These are phyloP conservation scores for Panagrolaimus sp. DNA, from an alignment of 1,140 invertebrate genomes.

Conservation along the genomic window DNA sequence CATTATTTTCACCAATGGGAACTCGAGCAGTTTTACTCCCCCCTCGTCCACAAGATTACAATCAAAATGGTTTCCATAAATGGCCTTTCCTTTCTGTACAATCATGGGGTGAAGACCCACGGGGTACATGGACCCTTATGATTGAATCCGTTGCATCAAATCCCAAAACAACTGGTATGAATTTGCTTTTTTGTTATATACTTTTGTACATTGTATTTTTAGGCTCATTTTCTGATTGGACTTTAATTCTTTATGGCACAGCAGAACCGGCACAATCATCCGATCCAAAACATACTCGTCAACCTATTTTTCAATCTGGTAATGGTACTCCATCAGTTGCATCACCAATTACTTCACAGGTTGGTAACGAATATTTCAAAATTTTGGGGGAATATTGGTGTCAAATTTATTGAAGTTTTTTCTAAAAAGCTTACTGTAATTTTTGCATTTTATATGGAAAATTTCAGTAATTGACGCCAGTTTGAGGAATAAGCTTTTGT, in stretches of 20 bases:
- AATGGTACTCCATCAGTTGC: constrained; percentile 10
- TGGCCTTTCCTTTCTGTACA: constrained; percentile 86
- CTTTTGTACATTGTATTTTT: constrained; percentile 50
- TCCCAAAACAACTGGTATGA: constrained; percentile 41
- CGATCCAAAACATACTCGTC: constrained; percentile 38
- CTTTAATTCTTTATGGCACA: constrained; percentile 53
- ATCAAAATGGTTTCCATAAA: constrained; percentile 69
- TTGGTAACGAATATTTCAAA: constrained; percentile 12
- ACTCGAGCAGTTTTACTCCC: constrained; percentile 53
- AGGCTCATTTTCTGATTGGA: constrained; percentile 57
- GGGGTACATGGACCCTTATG: constrained; percentile 69
- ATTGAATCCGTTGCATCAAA: constrained; percentile 57
- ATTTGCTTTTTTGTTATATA: constrained; percentile 50
- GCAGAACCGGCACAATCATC: constrained; percentile 51
- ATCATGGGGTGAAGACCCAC: constrained; percentile 79
- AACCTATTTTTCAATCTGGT: constrained; percentile 11
- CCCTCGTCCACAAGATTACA: constrained; percentile 64
- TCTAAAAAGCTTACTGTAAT: too few relatives aligned
- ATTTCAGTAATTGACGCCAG: too few relatives aligned
- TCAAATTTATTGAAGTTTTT: too few relatives aligned
- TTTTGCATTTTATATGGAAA: too few relatives aligned
- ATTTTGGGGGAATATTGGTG: background rate
- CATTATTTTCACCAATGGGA: constrained; percentile 50
- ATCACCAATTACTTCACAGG: constrained; percentile 17
- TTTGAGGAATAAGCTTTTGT: background rate